Evolutionary conservation across 1,140 invertebrate species (phyloP), one percentile per base, ranked within the genome.

Genomic region (Chymomyza costata): DNA sequence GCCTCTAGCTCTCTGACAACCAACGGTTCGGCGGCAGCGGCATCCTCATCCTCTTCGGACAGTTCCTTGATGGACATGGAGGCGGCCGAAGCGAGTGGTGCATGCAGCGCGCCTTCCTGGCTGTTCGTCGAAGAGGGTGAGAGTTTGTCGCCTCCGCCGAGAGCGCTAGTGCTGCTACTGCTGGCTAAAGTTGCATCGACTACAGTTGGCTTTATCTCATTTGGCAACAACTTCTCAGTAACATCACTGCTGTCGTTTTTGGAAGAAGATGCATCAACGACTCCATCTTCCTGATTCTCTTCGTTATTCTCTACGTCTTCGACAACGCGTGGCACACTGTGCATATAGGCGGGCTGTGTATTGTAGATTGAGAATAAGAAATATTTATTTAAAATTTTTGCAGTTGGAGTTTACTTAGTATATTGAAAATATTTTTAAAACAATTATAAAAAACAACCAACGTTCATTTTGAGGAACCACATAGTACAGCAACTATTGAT

Each of bases 211-310:
- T 10, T 34, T 34, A 10, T 54, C 44, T 65, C 71, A n/a, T 40
- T 34, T 0, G 78, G 67, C 43, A 82, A 40, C 1, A 82, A 41
- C 11, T 55, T 73, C 15, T 82, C 78, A 0, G 41, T 66, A 5
- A 87, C 88, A 28, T 87, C 87, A 1, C 82, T 86, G 18, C 83
- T 85, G 0, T 88, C 87, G 7, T 86, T 86, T 17, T 87, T 85
- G 51, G 88, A 87, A 8, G 82, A 81, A 2, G 46, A 3, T 6
- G 25, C 37, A 5, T 65, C 53, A 15, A 35, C 11, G 6, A 32
- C 39, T 14, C 50, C 62, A 34, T 48, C 82, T 82, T 86, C 84
- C 83, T 54, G 54, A n/a, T n/a, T n/a, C 13, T 74, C 71, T 13
- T 80, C 62, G 17, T 55, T 53, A 14, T 73, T 61, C 32, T 82